These are phyloP conservation scores for Oligia latruncula DNA, from an alignment of 2,888 invertebrate species.

Conservation along the genomic window DNA sequence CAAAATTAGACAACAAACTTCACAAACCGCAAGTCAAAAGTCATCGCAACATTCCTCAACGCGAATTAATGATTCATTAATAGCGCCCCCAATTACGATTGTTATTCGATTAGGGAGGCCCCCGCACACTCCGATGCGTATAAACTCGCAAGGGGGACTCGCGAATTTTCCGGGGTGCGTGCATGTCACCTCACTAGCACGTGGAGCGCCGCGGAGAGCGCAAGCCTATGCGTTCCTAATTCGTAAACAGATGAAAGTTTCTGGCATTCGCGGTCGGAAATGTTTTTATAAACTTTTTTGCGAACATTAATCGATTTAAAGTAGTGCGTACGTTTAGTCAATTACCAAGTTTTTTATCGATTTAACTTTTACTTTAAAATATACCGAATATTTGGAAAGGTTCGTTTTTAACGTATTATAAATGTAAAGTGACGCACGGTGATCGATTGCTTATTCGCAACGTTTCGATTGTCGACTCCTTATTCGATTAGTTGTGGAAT, in stretches of 20 bases:
- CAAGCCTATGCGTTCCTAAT: constrained; percentile 83
- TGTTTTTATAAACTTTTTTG: constrained; percentile 55
- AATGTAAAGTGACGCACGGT: constrained; percentile 71
- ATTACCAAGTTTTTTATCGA: constrained; percentile 35
- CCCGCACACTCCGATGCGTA: constrained; percentile 72
- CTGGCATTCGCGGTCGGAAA: constrained; percentile 53
- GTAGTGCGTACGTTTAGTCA: constrained; percentile 49
- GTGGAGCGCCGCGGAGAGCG: constrained; percentile 86
- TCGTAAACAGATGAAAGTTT: constrained; percentile 66
- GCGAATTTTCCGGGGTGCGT: constrained; percentile 82
- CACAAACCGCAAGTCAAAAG: constrained; percentile 74
- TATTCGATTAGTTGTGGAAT: constrained; percentile 84
- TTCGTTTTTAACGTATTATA: constrained; percentile 66
- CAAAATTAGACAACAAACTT: constrained; percentile 60
- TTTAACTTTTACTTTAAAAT: constrained; percentile 37
- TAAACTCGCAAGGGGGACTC: constrained; percentile 79
- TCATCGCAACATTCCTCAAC: constrained; percentile 73
- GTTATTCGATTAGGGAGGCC: constrained; percentile 82
- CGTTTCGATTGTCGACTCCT: constrained; percentile 78
- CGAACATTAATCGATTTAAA: constrained; percentile 34
- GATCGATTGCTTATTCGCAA: constrained; percentile 72
- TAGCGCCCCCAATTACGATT: constrained; percentile 79
- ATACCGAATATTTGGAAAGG: constrained; percentile 49
- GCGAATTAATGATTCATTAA: constrained; percentile 87
- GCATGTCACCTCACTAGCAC: constrained; percentile 86